These are phyloP conservation scores for Otolemur garnettii DNA, from an alignment of 2,113 vertebrate species.

Conservation along the genomic window DNA sequence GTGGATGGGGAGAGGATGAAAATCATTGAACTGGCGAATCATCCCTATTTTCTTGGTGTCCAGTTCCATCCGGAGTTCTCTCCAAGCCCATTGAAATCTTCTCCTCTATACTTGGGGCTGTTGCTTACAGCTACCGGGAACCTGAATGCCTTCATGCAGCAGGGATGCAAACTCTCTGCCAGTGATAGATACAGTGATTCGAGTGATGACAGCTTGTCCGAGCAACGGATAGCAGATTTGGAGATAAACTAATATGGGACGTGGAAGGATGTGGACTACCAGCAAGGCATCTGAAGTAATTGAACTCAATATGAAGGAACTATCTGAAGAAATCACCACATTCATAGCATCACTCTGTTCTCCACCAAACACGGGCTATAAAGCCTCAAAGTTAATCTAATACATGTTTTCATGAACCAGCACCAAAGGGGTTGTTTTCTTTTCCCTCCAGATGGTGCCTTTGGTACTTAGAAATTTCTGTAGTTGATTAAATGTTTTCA, in stretches of 20 bases:
- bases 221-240: slow-evolving; percentile 83
- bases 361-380: neutral
- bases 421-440: slow-evolving; percentile 19
- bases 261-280: slow-evolving; percentile 46
- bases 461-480: slow-evolving; percentile 44
- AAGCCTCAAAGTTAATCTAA: slow-evolving; percentile 6
- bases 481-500: slow-evolving; percentile 65
- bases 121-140: too few relatives aligned
- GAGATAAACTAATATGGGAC: slow-evolving; percentile 70
- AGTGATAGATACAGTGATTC: slow-evolving; percentile 88
- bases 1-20: too few relatives aligned
- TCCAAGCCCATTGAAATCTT: too few relatives aligned
- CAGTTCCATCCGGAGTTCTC: too few relatives aligned
- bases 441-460: neutral
- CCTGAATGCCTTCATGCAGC: too few relatives aligned
- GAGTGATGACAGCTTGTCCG: slow-evolving; percentile 86
- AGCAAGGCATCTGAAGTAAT: slow-evolving; percentile 64
- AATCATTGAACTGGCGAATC: too few relatives aligned
- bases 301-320: slow-evolving; percentile 73
- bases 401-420: neutral
- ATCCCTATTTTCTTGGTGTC: too few relatives aligned
- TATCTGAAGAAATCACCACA: slow-evolving; percentile 60
- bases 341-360: neutral
- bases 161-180: neutral
- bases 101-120: too few relatives aligned